Evolutionary conservation across 2,888 invertebrate genomes (phyloP).

Genomic region (Pyrochroa serraticornis): DNA sequence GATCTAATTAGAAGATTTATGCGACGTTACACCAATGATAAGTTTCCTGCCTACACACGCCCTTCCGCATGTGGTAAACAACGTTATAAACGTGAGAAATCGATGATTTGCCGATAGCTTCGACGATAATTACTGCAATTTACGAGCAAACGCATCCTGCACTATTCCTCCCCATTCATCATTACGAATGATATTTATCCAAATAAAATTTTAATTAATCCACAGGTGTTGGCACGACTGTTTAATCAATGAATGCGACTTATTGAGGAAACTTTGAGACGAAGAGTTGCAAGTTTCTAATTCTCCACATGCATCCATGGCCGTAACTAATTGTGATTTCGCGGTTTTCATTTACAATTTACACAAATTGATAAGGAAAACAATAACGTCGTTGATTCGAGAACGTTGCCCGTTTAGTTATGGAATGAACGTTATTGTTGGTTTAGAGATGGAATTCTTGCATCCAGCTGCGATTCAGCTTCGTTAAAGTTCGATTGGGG

Average conservation of each 20-base stretch:
- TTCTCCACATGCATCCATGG: conserved; percentile 8
- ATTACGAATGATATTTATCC: conserved; percentile 10
- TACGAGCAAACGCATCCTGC: conserved; percentile 10
- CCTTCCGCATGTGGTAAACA: conserved; percentile 15
- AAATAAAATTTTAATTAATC: conserved; percentile 25
- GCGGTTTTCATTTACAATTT: conserved; percentile 15
- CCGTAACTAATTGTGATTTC: conserved; percentile 16
- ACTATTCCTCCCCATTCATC: neutral
- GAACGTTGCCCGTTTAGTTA: no score
- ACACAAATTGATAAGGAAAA: neutral
- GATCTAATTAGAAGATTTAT: conserved; percentile 25
- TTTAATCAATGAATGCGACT: conserved; percentile 15
- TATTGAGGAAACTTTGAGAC: conserved; percentile 3
- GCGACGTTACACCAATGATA: conserved; percentile 1
- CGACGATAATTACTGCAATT: conserved; percentile 32
- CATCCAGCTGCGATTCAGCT: no score
- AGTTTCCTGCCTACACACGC: neutral
- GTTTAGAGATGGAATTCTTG: no score
- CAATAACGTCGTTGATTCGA: no score
- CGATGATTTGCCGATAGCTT: conserved; percentile 37
- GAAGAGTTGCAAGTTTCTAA: conserved; percentile 10
- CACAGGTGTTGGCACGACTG: conserved; percentile 16
- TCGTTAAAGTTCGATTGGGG: no score
- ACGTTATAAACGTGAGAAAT: conserved; percentile 28
- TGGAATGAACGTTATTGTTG: no score